phyloP scores from a whole-genome alignment of 2,888 invertebrate genomes.

The Parelbella ahira region DNA sequence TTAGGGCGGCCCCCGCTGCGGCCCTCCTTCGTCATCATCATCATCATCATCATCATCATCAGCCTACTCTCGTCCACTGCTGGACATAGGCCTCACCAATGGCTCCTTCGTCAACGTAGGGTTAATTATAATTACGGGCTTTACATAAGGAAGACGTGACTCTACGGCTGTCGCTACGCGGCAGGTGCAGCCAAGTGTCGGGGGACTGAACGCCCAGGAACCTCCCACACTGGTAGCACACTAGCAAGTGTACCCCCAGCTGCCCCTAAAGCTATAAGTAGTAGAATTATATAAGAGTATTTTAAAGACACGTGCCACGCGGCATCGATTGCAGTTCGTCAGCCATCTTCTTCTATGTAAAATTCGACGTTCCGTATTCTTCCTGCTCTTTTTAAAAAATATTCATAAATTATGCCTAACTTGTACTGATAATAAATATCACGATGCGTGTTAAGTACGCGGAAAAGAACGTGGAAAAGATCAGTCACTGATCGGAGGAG shows the following conservation, averaged over 20 bases:
- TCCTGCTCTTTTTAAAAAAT: conserved; percentile 1
- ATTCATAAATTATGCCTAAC: conserved; percentile 16
- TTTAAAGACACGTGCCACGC: too few species aligned
- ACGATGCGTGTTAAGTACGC: conserved; percentile 10
- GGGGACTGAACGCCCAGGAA: too few species aligned
- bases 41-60: too few species aligned
- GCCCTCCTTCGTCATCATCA: too few species aligned
- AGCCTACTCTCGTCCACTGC: too few species aligned
- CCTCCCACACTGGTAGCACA: too few species aligned
- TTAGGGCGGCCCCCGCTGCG: too few species aligned
- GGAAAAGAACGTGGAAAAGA: conserved; percentile 4
- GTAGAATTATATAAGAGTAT: too few species aligned
- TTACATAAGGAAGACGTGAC: conserved; percentile 5
- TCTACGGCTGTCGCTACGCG: background rate
- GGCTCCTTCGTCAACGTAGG: too few species aligned
- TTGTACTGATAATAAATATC: conserved; percentile 15
- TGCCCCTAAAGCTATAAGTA: background rate
- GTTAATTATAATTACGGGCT: conserved; percentile 4
- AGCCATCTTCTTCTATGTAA: background rate
- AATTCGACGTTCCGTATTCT: background rate
- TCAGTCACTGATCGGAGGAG: conserved; percentile 5
- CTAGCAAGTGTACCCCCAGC: too few species aligned
- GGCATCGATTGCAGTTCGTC: too few species aligned
- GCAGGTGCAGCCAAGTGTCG: background rate
- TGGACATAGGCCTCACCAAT: too few species aligned